Percentiles rank a stretch among this genome's conserved stretches.
phyloP scores from a whole-genome alignment of 2,888 invertebrate genomes.

The Hirtodrosophila confusa region DNA sequence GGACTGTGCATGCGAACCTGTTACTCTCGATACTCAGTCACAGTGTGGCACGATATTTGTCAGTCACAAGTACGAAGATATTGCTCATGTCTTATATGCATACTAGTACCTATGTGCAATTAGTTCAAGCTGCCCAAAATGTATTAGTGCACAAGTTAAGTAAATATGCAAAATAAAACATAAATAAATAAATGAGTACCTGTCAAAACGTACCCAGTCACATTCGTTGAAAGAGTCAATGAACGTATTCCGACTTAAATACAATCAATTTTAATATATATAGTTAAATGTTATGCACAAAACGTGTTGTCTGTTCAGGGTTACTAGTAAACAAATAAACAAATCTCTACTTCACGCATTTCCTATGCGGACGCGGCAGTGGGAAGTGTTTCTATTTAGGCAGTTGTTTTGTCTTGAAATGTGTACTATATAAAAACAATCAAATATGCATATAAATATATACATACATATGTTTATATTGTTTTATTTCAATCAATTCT shows the following conservation, averaged over 20 bases:
- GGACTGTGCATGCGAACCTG: too few relatives aligned
- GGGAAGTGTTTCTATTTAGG: constrained; percentile 10
- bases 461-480: neutral
- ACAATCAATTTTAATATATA: constrained; percentile 7
- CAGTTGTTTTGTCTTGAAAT: neutral
- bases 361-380: constrained; percentile 53
- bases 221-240: constrained; percentile 2
- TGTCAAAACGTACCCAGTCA: too few relatives aligned
- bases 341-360: constrained; percentile 12
- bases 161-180: too few relatives aligned
- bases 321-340: neutral
- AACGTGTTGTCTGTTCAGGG: constrained; percentile 60
- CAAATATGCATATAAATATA: neutral
- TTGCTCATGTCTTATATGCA: too few relatives aligned
- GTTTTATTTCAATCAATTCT: constrained; percentile 2
- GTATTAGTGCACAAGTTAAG: too few relatives aligned
- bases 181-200: too few relatives aligned
- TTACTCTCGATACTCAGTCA: too few relatives aligned
- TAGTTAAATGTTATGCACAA: constrained; percentile 39
- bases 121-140: too few relatives aligned
- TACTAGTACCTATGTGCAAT: too few relatives aligned
- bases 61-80: too few relatives aligned
- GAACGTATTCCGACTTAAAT: constrained; percentile 22
- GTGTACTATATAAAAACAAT: neutral
- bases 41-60: too few relatives aligned